Base-by-base conservation (phyloP, 1,140 invertebrate genomes). In the Apis mellifera region DNA sequence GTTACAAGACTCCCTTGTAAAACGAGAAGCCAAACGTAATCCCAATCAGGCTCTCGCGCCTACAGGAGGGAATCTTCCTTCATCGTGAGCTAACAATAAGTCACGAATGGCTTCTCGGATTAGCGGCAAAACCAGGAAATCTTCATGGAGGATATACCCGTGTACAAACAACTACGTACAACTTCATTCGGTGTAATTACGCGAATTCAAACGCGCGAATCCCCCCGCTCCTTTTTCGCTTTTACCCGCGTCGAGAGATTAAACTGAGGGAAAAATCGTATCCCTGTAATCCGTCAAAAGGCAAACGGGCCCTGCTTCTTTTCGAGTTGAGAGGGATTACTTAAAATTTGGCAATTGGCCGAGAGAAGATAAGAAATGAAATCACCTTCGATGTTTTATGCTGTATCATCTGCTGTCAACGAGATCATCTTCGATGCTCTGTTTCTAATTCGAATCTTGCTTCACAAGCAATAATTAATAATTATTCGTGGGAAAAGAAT, bases 11-110 rank as follows among this genome's bases (percentile, higher is more conserved):
- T 77, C 74, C 48, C 55, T 77, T 78, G 74, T 82, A 78, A 82
- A 77, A 78, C 82, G 82, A 59, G 82, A 80, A 84, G 82, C 77
- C 77, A 68, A 80, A 80, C 77, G 69, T 80, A 84, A 84, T 84
- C 77, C 70, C 77, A 74, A 84, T 84, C 77, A 68, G 32, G 76
- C 75, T 73, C 62, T 71, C 50, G 32, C 68, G 23, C 52, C 69
- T 79, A 68, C 74, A 17, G 55, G 8, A 57, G 73, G 72, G 64
- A 32, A 82, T 54, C 73, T 82, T 81, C 32, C 62, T 81, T 77
- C 80, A 77, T 81, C 71, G 78, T 50, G 11, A 52, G 42, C 52
- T 74, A 79, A 79, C 77, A 79, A 62, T 72, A 66, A 81, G 52
- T 81, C 60, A 74, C 52, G 70, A 81, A 66, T 55, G 71, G 78